phyloP scores from a whole-genome alignment of 2,797 vertebrate species.

The Ambastaia sidthimunki region DNA sequence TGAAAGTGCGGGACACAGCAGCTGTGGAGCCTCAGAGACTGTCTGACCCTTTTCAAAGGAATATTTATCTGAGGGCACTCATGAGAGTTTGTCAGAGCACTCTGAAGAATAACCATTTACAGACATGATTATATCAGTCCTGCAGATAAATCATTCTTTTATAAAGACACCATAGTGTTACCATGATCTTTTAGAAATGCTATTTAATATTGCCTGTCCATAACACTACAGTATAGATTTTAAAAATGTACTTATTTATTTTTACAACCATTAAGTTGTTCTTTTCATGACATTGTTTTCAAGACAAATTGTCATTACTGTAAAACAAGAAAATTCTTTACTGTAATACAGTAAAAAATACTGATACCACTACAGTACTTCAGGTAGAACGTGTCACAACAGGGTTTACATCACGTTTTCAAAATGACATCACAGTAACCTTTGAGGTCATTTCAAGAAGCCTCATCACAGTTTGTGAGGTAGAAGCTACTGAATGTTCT shows the following conservation, averaged over 20 bases:
- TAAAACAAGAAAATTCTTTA: too few relatives aligned
- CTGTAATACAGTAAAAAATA: too few relatives aligned
- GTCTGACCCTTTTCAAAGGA: slow-evolving; percentile 56
- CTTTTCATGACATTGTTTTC: neutral
- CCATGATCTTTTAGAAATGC: too few relatives aligned
- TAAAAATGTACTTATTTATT: too few relatives aligned
- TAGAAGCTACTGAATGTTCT: neutral
- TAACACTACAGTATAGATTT: neutral
- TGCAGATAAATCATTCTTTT: neutral
- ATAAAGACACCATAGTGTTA: neutral
- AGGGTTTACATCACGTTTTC: too few relatives aligned
- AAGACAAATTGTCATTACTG: too few relatives aligned
- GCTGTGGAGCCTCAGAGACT: slow-evolving; percentile 50
- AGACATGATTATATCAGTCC: slow-evolving; percentile 17
- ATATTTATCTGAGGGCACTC: slow-evolving; percentile 60
- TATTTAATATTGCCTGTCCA: neutral
- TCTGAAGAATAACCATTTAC: slow-evolving; percentile 40
- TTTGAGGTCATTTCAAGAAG: slow-evolving; percentile 3
- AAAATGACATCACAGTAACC: neutral
- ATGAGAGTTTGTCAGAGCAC: slow-evolving; percentile 45
- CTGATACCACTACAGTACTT: too few relatives aligned
- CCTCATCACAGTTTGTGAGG: neutral
- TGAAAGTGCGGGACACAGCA: slow-evolving; percentile 49
- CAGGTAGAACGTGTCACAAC: too few relatives aligned
- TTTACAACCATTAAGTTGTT: neutral